A percentile compares a stretch with the other conserved stretches of the same genome.
phyloP scores from a whole-genome alignment of 2,113 vertebrate genomes.

The Herpetotheres cachinnans region DNA sequence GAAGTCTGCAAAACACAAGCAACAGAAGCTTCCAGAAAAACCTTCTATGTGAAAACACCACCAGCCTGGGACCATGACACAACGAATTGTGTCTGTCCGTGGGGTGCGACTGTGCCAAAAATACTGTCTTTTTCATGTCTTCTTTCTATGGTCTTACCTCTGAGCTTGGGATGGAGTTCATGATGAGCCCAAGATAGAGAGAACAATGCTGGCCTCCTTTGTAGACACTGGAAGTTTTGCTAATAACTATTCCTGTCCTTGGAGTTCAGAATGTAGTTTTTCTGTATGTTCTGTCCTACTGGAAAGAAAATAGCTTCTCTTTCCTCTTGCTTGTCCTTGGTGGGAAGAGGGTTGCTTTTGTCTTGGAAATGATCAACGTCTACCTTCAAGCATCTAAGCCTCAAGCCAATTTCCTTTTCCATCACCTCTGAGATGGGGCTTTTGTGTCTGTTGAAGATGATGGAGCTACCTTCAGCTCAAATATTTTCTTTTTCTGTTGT shows the following conservation, averaged over 20 bases:
- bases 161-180: neutral
- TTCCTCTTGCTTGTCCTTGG: neutral
- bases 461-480: neutral
- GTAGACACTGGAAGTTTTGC: neutral
- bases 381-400: neutral
- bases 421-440: neutral
- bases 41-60: conserved; percentile 44
- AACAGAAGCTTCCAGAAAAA: conserved; percentile 10
- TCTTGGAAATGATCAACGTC: neutral
- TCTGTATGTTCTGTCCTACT: neutral
- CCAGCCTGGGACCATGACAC: neutral
- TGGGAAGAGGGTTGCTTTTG: neutral
- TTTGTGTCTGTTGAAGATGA: neutral
- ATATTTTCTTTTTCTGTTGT: neutral
- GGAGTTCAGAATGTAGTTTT: neutral
- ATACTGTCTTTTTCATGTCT: neutral
- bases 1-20: conserved; percentile 9
- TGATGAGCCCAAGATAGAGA: neutral
- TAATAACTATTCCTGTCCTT: neutral
- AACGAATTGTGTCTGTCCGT: neutral
- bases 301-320: neutral
- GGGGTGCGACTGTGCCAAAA: neutral
- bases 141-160: neutral
- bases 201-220: neutral
- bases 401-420: neutral